These are phyloP conservation scores for Diorhabda carinulata DNA, from an alignment of 1,140 invertebrate species.

Conservation along the genomic window DNA sequence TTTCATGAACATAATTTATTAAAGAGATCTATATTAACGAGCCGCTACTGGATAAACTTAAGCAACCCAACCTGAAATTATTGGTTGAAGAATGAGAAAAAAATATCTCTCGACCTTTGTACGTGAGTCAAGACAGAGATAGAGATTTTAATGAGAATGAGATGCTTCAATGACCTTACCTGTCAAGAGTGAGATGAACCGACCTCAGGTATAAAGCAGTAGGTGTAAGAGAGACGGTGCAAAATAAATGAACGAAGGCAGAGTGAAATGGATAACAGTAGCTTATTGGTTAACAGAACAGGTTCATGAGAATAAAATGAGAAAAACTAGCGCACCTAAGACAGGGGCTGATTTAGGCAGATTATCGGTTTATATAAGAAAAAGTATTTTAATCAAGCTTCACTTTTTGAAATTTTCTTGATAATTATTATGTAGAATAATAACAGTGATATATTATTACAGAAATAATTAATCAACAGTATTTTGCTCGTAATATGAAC, in stretches of 20 bases:
- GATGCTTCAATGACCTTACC: conserved; percentile 16
- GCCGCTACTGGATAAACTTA: conserved; percentile 12
- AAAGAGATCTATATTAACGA: background rate
- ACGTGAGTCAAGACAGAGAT: conserved; percentile 14
- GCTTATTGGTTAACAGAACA: conserved; percentile 20
- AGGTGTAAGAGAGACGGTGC: conserved; percentile 11
- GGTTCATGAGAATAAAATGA: conserved; percentile 19
- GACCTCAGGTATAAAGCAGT: conserved; percentile 11
- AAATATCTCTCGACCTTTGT: conserved; percentile 18
- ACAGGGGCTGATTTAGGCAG: conserved; percentile 3
- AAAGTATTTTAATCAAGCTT: no score
- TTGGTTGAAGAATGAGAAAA: conserved; percentile 17
- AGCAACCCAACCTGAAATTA: conserved; percentile 17
- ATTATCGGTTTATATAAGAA: no score
- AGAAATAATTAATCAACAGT: no score
- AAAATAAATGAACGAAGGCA: conserved; percentile 9
- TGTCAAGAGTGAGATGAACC: conserved; percentile 18
- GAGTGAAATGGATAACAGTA: conserved; percentile 18
- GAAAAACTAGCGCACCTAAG: conserved; percentile 13
- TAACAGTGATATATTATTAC: no score
- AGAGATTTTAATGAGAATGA: conserved; percentile 15
- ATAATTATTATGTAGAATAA: no score
- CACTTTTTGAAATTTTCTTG: no score
- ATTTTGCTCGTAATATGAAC: no score
- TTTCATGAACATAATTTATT: no score